Percentiles rank a stretch among this genome's conserved stretches.
These are phyloP conservation scores for Styela plicata DNA, from an alignment of 23 tunicate genomes.

Conservation along the genomic window DNA sequence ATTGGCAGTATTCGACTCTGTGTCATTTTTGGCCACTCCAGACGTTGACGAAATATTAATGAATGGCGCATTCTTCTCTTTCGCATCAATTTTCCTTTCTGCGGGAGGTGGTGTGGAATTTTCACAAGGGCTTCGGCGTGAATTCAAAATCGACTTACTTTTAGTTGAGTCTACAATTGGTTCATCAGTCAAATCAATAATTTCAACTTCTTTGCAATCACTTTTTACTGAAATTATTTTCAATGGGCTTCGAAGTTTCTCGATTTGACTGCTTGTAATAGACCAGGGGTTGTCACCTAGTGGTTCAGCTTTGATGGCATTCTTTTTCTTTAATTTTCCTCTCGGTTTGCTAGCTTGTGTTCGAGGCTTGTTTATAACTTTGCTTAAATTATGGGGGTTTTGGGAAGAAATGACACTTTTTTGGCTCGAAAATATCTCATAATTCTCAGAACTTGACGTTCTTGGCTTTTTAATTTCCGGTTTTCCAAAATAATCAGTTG, in stretches of 20 bases:
- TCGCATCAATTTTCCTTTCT: background rate
- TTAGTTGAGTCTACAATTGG: background rate
- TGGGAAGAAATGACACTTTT: background rate
- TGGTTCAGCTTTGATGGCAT: background rate
- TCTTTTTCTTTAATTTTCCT: background rate
- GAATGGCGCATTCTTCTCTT: too few species aligned
- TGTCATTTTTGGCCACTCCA: too few species aligned
- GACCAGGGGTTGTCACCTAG: background rate
- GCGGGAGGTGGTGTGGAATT: background rate
- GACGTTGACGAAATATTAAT: too few species aligned
- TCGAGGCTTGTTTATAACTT: too few species aligned
- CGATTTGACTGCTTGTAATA: background rate
- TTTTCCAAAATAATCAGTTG: background rate
- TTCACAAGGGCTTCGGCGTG: background rate
- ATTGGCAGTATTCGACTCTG: too few species aligned
- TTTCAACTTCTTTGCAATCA: background rate
- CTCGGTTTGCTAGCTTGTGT: background rate
- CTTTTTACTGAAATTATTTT: too few species aligned
- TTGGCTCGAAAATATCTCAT: background rate
- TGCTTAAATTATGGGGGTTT: background rate
- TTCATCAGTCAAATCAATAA: conserved; percentile 11
- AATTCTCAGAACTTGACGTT: background rate
- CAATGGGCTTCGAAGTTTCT: too few species aligned
- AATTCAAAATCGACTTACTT: background rate
- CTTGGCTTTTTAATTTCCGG: background rate